Conservation (phyloP, 2,113 vertebrate species). For the Tachuris rubrigastra region DNA sequence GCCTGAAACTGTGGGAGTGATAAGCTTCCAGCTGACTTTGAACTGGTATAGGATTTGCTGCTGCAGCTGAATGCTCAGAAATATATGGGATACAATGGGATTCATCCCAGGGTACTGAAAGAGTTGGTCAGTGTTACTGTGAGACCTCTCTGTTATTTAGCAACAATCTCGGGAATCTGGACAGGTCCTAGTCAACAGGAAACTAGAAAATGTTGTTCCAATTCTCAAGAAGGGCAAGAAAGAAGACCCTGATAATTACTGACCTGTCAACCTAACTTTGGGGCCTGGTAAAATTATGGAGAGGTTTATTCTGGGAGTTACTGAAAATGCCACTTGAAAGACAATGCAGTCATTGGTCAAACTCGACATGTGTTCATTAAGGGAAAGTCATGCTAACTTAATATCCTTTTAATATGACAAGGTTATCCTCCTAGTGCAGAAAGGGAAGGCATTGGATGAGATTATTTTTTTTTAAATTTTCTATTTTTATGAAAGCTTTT, state of each 20-base stretch:
- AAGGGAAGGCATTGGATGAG: not conserved
- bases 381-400: not conserved
- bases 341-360: not conserved
- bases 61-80: not conserved
- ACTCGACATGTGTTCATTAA: not conserved
- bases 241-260: not conserved
- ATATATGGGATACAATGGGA: not conserved
- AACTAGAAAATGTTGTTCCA: not conserved
- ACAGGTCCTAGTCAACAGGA: not conserved
- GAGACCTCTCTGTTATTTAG: not conserved
- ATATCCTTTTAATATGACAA: not conserved
- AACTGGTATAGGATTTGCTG: not conserved
- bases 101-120: not conserved
- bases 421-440: not conserved
- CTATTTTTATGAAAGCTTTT: not conserved
- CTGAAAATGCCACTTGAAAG: not conserved
- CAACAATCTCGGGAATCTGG: not conserved
- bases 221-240: not conserved
- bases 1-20: not conserved
- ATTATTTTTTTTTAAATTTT: fast-evolving
- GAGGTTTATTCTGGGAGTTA: not conserved
- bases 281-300: not conserved
- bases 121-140: not conserved
- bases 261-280: not conserved
- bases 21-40: not conserved